Evolutionary conservation across 2,888 invertebrate species (phyloP).

Genomic region (Leucozona laternaria): DNA sequence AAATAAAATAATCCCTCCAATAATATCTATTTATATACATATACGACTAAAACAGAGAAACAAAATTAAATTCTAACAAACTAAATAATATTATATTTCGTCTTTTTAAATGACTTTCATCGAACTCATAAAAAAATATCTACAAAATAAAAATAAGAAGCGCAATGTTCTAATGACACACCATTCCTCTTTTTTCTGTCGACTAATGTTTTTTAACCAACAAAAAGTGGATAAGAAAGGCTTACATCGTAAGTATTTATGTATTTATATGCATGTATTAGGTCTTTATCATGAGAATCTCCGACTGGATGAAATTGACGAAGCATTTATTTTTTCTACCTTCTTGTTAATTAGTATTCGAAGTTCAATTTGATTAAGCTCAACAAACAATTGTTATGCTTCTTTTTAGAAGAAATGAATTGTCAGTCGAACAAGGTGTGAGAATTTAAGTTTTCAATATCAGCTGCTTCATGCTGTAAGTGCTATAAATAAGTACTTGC

Average conservation of each 20-base stretch:
- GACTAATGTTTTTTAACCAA: neutral
- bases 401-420: neutral
- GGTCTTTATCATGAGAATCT: constrained; percentile 47
- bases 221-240: neutral
- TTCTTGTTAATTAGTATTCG: constrained; percentile 3
- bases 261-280: constrained; percentile 48
- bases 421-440: constrained; percentile 11
- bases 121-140: neutral
- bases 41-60: too few relatives aligned
- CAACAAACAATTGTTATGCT: neutral
- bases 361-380: neutral
- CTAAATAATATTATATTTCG: too few relatives aligned
- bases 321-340: neutral
- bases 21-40: too few relatives aligned
- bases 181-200: neutral
- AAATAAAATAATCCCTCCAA: too few relatives aligned
- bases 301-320: constrained; percentile 3
- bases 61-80: too few relatives aligned
- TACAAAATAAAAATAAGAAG: neutral
- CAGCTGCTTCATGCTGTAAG: constrained; percentile 46
- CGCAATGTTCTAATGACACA: neutral
- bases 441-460: constrained; percentile 39
- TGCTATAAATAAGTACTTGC: constrained; percentile 25
- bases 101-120: neutral
- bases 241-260: neutral